phyloP scores from a whole-genome alignment of 2,113 vertebrate genomes.

The Crocuta crocuta region DNA sequence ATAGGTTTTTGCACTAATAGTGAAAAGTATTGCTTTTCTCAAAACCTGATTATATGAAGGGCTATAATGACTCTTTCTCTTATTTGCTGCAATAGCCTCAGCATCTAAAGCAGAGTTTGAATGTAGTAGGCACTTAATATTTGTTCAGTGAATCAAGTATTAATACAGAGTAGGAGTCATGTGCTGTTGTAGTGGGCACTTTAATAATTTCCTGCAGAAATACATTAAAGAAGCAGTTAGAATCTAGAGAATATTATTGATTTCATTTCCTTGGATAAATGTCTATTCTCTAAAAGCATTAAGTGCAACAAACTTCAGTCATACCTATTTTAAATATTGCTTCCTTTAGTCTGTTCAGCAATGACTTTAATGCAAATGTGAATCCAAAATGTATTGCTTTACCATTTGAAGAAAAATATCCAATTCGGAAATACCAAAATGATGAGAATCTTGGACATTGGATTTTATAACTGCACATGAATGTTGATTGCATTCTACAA shows the following conservation, averaged over 20 bases:
- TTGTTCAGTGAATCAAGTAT: neutral
- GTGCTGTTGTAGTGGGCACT: neutral
- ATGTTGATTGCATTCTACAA: constrained; percentile 49
- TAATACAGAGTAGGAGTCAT: neutral
- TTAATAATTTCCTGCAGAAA: constrained; percentile 2
- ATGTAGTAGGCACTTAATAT: neutral
- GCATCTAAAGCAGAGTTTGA: neutral
- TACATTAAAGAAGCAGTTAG: neutral
- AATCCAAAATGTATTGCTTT: neutral
- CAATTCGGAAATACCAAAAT: constrained; percentile 30
- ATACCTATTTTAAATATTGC: constrained; percentile 25
- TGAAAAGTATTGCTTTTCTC: neutral
- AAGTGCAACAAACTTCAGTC: neutral
- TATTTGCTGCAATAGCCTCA: neutral
- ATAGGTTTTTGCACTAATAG: constrained; percentile 18
- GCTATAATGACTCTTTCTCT: neutral
- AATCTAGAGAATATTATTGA: neutral
- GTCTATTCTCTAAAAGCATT: constrained; percentile 21
- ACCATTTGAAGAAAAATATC: constrained; percentile 31
- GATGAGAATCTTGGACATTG: constrained; percentile 33
- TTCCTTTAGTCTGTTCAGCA: constrained; percentile 35
- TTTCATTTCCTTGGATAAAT: constrained; percentile 21
- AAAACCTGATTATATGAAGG: neutral
- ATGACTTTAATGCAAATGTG: constrained; percentile 6
- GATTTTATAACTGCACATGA: constrained; percentile 48